Evolutionary conservation across 2,888 invertebrate species (phyloP), one percentile per base, ranked within the genome.

Genomic region (Drosophila nr. medialis): DNA sequence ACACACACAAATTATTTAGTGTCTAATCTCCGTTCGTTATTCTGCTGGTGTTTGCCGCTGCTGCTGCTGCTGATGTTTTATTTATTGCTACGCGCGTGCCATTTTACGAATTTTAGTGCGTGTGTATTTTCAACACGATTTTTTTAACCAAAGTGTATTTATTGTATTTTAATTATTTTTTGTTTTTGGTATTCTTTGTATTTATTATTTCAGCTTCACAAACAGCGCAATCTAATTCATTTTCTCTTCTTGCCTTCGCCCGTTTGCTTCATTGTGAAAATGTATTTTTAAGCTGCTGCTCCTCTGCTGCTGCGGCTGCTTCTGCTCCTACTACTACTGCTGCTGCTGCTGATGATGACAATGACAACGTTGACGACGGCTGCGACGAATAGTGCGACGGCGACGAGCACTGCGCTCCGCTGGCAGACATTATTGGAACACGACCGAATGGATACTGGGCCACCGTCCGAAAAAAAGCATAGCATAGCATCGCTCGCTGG

Each of bases 371-470:
- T 84, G 82, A 82, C 89, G 89, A 85, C 85, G 89, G 83, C 86
- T 81, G 85, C 89, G 89, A 86, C 83, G 80, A 73, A 64, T 70
- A 53, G 64, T 75, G 66, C 84, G 80, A 86, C 80, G 72, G 71
- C 68, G 71, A 80, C 74, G 72, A 78, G 81, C 81, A 70, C 79
- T 75, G 74, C 72, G 81, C 84, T 84, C 84, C 89, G 89, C 84
- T 86, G 83, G 90, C 87, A 89, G 91, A 91, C 91, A 92, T 91
- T 89, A 92, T 92, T 86, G 91, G 91, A 92, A 92, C 91, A 90
- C 92, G 92, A 91, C 91, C 91, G 91, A 92, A 92, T 90, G 92
- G 92, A 92, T 92, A 92, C 92, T 92, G 92, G 92, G 92, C 91
- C 91, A 92, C 72, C 64, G 69, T 73, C 73, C 86, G 64, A 73